Evolutionary conservation across 2,113 vertebrate genomes (phyloP).

Genomic region (Leiothrix lutea): DNA sequence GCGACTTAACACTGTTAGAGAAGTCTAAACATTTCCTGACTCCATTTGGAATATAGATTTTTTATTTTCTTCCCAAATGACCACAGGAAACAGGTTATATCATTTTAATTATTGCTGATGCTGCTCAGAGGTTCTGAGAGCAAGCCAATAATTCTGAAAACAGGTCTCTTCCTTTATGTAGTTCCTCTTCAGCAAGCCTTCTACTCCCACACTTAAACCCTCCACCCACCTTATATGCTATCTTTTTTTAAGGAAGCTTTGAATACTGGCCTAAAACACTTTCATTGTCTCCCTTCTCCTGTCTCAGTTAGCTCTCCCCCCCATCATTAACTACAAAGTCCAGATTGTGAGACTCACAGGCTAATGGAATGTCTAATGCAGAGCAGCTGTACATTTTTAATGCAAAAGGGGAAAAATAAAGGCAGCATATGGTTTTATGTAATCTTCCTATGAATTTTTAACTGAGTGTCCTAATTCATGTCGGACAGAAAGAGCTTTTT

Average conservation of each 20-base stretch:
- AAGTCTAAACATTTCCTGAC: constrained; percentile 58
- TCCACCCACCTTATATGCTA: not conserved
- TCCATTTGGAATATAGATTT: constrained; percentile 67
- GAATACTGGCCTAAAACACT: not conserved
- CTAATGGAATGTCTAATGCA: constrained; percentile 53
- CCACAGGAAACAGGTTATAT: constrained; percentile 66
- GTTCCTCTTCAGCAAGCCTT: not conserved
- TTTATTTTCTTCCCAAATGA: constrained; percentile 67
- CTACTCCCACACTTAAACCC: not conserved
- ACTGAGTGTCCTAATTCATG: constrained; percentile 64
- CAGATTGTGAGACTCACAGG: not conserved
- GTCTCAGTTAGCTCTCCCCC: not conserved
- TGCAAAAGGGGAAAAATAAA: constrained; percentile 62
- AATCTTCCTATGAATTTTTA: constrained; percentile 71
- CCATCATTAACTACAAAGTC: not conserved
- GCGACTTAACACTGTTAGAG: constrained; percentile 35
- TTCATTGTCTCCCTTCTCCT: not conserved
- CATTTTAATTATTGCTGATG: constrained; percentile 72
- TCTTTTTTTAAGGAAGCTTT: not conserved
- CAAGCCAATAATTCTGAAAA: constrained; percentile 43
- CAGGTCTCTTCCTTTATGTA: not conserved
- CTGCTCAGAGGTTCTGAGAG: constrained; percentile 42
- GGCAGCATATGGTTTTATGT: constrained; percentile 74
- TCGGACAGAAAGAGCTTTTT: constrained; percentile 55
- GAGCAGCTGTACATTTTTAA: constrained; percentile 72